Base-by-base conservation (phyloP, 2,888 invertebrate species). In the Chrysotoxum bicinctum region DNA sequence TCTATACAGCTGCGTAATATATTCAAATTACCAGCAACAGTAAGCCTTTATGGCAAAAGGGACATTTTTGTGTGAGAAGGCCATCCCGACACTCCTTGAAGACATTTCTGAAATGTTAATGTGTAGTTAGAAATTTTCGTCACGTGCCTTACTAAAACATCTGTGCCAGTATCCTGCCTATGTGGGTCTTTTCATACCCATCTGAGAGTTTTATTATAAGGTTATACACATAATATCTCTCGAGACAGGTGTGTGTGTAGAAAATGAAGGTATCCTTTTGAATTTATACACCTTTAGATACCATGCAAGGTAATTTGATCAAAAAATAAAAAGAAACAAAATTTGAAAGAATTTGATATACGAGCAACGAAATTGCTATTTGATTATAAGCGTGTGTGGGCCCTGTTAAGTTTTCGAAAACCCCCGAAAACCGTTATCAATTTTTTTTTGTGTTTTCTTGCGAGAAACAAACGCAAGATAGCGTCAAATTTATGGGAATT, bases 61-160 rank as follows among this genome's bases (percentile, higher is more conserved):
- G 23, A 23, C n/a, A 66, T 50, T 50, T 66, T 35, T 50, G 14
- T 66, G 48, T 32, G 32, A 9, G 9, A 48, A 50, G 23, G 26
- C 32, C 14, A 66, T 35, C 9, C 35, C n/a, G 50, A 66, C 56
- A 82, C 64, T 66, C 81, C 64, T 76, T 69, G 37, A 58, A 64
- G 35, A 68, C 14, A 76, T 72, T 76, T 76, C 66, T 54, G 52
- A 76, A 58, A 82, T 76, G 48, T 60, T 72, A 52, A 76, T 66
- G 35, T 32, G 21, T 72, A 84, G 80, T 76, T 84, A 45, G 79
- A 23, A 72, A 84, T 84, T 84, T 80, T 54, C 68, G 60, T 80
- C 84, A 80, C 84, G 84, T 84, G 72, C 75, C 72, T 50, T 26
- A 72, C 60, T 66, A 66, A 76, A 80, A 80, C 84, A 80, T 80